Base-by-base conservation (phyloP, 2,113 vertebrate species). In the Lampris incognitus region DNA sequence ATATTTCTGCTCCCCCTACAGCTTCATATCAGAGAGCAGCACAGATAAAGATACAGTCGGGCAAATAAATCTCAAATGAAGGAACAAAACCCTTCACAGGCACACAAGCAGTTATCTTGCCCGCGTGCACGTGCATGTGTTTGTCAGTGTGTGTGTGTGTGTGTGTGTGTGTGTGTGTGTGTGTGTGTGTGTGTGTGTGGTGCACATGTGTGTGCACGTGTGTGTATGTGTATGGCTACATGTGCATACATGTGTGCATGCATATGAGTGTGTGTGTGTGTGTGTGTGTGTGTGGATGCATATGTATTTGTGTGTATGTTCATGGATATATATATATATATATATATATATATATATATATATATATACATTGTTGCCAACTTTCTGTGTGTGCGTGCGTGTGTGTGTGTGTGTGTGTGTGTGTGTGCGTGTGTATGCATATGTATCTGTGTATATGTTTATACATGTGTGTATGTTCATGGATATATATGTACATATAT, bases 11-110 rank as follows among this genome's bases (percentile, higher is more conserved):
- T 72, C 80, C 79, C 81, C 76, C 85, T 24, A 85, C 87, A 87
- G 88, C 77, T 84, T 88, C 82, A 75, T 93, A 92, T 92, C 91
- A 88, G 90, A 85, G 87, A 86, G 90, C 75, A 85, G 78, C 83
- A 79, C 85, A 87, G 91, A 92, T 92, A 91, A 91, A 93, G 91
- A 92, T 90, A 92, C 88, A 90, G 84, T 83, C 74, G 66, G 69
- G 83, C 85, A 86, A 92, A 93, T 93, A 93, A 92, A 93, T 93
- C 91, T 92, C 66, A 85, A 91, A 89, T 70, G 64, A 88, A 83
- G 83, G 72, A 85, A 85, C 68, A 86, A 91, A 92, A 90, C 72
- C 78, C 73, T 87, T 90, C 85, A 88, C 66, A 59, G 79, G 62
- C 74, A 82, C 85, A 88, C 66, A 59, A 79, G 62, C 74, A 82